A percentile compares a stretch with the other conserved stretches of the same genome.
Conservation (phyloP, 1,140 invertebrate genomes). For the Laupala kohalensis region DNA sequence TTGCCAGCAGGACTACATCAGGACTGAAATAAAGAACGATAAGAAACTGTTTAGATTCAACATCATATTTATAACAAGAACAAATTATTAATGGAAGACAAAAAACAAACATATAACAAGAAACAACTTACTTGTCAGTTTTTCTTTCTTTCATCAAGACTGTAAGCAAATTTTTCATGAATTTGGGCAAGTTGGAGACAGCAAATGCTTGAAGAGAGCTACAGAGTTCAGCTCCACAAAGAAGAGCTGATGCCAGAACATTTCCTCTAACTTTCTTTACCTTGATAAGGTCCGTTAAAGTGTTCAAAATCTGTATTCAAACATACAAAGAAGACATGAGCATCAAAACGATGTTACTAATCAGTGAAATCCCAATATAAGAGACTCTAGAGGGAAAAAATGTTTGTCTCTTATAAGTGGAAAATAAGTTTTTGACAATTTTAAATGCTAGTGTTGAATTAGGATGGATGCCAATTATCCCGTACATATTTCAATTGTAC, state of each 20-base stretch:
- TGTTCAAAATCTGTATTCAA: constrained; percentile 10
- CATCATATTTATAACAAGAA: not conserved
- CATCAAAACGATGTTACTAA: no score
- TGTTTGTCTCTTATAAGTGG: no score
- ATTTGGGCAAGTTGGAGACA: constrained; percentile 53
- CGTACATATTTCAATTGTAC: no score
- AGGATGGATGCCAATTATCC: no score
- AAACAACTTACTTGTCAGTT: not conserved
- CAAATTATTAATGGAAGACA: not conserved
- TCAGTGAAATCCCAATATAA: no score
- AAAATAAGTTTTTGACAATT: no score
- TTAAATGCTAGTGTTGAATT: no score
- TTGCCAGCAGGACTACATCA: constrained; percentile 38
- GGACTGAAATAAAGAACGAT: constrained; percentile 25
- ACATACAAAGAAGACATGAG: not conserved
- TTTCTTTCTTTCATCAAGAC: not conserved
- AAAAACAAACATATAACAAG: not conserved
- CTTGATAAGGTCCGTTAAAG: constrained; percentile 6
- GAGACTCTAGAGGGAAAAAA: no score
- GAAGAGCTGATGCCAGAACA: constrained; percentile 54
- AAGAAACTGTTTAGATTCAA: not conserved
- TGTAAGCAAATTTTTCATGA: constrained; percentile 46
- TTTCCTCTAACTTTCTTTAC: constrained; percentile 23
- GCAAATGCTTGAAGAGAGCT: constrained; percentile 57
- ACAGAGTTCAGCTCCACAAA: constrained; percentile 71